Evolutionary conservation across 2,888 invertebrate species (phyloP).

Genomic region (Dromius quadrimaculatus): DNA sequence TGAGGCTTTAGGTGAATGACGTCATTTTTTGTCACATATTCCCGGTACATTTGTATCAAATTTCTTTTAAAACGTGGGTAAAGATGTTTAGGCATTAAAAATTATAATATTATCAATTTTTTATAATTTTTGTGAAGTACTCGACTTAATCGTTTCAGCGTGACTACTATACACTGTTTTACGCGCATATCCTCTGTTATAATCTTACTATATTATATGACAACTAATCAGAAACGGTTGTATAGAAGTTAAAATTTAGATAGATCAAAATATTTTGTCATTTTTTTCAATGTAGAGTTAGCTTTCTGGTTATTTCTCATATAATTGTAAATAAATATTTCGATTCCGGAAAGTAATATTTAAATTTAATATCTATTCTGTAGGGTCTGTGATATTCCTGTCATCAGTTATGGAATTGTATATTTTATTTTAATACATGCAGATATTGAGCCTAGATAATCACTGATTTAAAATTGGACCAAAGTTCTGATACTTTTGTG

Average conservation of each 20-base stretch:
- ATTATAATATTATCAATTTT: no score
- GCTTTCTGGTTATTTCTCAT: slow-evolving; percentile 49
- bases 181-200: slow-evolving; percentile 30
- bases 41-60: no score
- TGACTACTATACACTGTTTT: no score
- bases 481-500: slow-evolving; percentile 33
- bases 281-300: slow-evolving; percentile 48
- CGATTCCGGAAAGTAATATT: slow-evolving; percentile 41
- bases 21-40: no score
- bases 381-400: slow-evolving; percentile 69
- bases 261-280: slow-evolving; percentile 37
- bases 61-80: no score
- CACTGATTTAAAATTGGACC: slow-evolving; percentile 51
- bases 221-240: slow-evolving; percentile 44
- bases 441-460: slow-evolving; percentile 48
- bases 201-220: slow-evolving; percentile 40
- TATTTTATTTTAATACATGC: slow-evolving; percentile 49
- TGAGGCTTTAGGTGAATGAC: no score
- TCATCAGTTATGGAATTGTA: slow-evolving; percentile 55
- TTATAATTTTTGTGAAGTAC: no score
- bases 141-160: no score
- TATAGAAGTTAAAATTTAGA: slow-evolving; percentile 40
- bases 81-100: no score
- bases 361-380: slow-evolving; percentile 61
- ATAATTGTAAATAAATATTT: slow-evolving; percentile 44